A percentile compares a stretch with the other conserved stretches of the same genome.
phyloP scores from a whole-genome alignment of 2,888 invertebrate species.

The Ornithoptera priamus region DNA sequence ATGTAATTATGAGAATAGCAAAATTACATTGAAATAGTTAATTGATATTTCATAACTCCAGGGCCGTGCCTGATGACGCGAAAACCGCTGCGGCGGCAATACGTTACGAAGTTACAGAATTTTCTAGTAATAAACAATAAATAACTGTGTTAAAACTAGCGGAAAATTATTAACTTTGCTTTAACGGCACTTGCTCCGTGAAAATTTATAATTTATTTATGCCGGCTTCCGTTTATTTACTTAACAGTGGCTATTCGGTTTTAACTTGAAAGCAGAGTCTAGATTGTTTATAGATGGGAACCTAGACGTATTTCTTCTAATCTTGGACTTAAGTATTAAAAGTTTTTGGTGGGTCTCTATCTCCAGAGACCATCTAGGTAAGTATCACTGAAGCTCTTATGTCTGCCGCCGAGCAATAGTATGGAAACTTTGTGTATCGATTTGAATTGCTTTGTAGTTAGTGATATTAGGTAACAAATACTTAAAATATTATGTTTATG shows the following conservation, averaged over 20 bases:
- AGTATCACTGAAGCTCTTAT: no score
- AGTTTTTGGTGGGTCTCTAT: no score
- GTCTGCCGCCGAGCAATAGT: no score
- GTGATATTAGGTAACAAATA: no score
- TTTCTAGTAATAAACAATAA: constrained; percentile 23
- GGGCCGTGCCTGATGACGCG: constrained; percentile 13
- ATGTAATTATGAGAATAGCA: background rate
- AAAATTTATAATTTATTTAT: constrained; percentile 12
- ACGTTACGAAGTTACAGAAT: constrained; percentile 10
- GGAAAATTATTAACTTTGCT: constrained; percentile 13
- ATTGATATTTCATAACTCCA: constrained; percentile 16
- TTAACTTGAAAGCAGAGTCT: no score
- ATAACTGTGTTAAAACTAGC: constrained; percentile 22
- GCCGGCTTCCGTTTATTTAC: background rate
- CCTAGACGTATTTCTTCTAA: no score
- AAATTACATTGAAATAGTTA: background rate
- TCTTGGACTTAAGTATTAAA: no score
- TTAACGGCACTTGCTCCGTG: constrained; percentile 2
- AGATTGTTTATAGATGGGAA: no score
- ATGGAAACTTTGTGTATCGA: no score
- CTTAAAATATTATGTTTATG: no score
- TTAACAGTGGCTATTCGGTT: background rate
- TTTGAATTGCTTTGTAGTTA: no score
- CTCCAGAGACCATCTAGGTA: no score
- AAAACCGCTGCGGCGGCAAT: constrained; percentile 14